Evolutionary conservation across 2,113 vertebrate species (phyloP), one percentile per base, ranked within the genome.

Genomic region (Lutjanus erythropterus): DNA sequence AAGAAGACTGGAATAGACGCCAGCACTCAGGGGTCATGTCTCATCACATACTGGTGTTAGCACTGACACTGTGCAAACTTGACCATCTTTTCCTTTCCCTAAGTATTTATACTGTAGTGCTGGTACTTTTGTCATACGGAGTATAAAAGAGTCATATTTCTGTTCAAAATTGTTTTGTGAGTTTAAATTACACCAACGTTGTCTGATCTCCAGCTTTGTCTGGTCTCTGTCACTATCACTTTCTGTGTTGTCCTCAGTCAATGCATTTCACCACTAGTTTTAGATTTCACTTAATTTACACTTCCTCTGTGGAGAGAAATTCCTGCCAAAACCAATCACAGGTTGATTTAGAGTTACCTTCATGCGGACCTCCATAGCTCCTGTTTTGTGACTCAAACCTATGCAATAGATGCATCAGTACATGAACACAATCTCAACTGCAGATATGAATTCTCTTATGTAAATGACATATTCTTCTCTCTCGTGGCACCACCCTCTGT

Each of bases 221-320:
- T n/a, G n/a, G n/a, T n/a, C n/a, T n/a, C 33, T 35, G 33, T 35
- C 7, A 9, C 37, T n/a, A 7, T n/a, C n/a, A n/a, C n/a, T n/a
- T 70, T 55, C 16, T 27, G 15, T 41, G 35, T 55, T 15, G 21
- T 12, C 11, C 4, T 27, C 23, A 21, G 50, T 55, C 3, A 1
- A 19, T 59, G 69, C 55, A 9, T 15, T 72, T 44, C 11, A 56
- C 9, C 37, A 44, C 7, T 7, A 14, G 25, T 41, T 58, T 58
- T 58, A 2, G 16, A 60, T 61, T 35, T 37, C 46, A 61, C 71
- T 37, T 74, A 0, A 74, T 81, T 69, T 74, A 68, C 46, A 68
- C 53, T 52, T 68, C 29, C 5, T 46, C 25, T 35, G 29, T 52
- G 25, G 23, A 31, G 14, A 49, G 27, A 0, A 39, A 18, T 46